Conservation (phyloP, 2,797 vertebrate genomes). For the Eutrigla gurnardus region DNA sequence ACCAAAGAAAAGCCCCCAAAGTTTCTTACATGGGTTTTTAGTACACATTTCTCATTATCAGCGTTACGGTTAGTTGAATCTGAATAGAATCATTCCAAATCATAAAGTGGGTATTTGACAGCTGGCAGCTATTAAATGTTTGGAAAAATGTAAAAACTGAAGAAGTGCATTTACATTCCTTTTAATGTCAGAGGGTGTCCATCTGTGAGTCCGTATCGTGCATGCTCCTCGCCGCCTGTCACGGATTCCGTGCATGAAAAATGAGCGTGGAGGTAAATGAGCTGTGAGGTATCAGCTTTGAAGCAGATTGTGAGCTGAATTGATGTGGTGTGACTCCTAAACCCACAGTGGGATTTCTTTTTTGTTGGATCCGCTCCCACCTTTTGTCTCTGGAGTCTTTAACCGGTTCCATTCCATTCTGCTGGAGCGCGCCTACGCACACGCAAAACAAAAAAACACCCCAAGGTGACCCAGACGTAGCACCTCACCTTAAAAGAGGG, state of each 20-base stretch:
- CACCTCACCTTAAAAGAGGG: slow-evolving; percentile 24
- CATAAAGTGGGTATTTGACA: slow-evolving; percentile 40
- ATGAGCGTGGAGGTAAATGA: slow-evolving; percentile 74
- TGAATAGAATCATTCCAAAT: slow-evolving; percentile 17
- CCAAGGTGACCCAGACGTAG: slow-evolving; percentile 42
- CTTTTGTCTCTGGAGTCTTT: slow-evolving; percentile 43
- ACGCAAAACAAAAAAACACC: background rate
- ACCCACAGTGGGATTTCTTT: slow-evolving; percentile 34
- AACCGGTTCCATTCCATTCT: slow-evolving; percentile 45
- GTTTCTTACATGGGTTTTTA: slow-evolving; percentile 7
- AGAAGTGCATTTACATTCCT: slow-evolving; percentile 38
- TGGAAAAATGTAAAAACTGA: slow-evolving; percentile 16
- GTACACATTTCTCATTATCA: slow-evolving; percentile 25
- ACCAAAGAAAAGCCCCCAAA: slow-evolving; percentile 5
- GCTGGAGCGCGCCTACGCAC: background rate
- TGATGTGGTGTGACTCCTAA: slow-evolving; percentile 74
- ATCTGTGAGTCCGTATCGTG: slow-evolving; percentile 45
- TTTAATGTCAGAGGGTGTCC: slow-evolving; percentile 34
- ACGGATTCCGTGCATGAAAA: slow-evolving; percentile 61
- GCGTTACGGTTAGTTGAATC: slow-evolving; percentile 15
- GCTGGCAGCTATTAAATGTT: slow-evolving; percentile 41
- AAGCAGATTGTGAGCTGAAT: slow-evolving; percentile 61
- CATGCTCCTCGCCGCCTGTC: slow-evolving; percentile 51
- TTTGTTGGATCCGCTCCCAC: slow-evolving; percentile 39
- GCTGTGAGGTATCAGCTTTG: slow-evolving; percentile 71